phyloP scores from a whole-genome alignment of 1,140 invertebrate genomes.

The Lepidostoma basale region DNA sequence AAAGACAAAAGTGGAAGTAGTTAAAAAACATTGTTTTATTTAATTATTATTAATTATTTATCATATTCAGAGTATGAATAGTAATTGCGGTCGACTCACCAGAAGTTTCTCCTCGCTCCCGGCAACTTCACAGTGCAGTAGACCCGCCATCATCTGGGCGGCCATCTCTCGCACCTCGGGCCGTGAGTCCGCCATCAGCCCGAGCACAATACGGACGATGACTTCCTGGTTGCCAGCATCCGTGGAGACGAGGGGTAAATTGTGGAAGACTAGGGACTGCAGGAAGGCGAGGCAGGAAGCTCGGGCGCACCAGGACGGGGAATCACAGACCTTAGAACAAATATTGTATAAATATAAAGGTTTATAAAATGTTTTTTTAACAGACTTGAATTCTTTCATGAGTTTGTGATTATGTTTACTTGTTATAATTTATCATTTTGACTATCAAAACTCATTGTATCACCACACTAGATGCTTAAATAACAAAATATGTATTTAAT shows the following conservation, averaged over 20 bases:
- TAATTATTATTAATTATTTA: no score
- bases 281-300: conserved; percentile 75
- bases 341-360: not conserved
- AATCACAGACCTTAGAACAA: conserved; percentile 39
- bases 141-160: conserved; percentile 80
- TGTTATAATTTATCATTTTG: no score
- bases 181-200: conserved; percentile 70
- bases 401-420: no score
- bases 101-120: conserved; percentile 64
- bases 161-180: conserved; percentile 83
- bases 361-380: no score
- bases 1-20: no score
- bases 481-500: no score
- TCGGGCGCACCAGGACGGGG: conserved; percentile 79
- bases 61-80: not conserved
- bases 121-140: conserved; percentile 86
- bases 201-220: conserved; percentile 67
- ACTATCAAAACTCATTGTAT: no score
- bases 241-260: conserved; percentile 75
- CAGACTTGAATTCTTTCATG: no score
- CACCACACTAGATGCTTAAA: no score
- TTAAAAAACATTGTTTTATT: no score
- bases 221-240: conserved; percentile 64
- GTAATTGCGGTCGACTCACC: conserved; percentile 45
- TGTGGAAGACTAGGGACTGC: conserved; percentile 83